These are phyloP conservation scores for Philaenus spumarius DNA, from an alignment of 1,140 invertebrate genomes.

Conservation along the genomic window DNA sequence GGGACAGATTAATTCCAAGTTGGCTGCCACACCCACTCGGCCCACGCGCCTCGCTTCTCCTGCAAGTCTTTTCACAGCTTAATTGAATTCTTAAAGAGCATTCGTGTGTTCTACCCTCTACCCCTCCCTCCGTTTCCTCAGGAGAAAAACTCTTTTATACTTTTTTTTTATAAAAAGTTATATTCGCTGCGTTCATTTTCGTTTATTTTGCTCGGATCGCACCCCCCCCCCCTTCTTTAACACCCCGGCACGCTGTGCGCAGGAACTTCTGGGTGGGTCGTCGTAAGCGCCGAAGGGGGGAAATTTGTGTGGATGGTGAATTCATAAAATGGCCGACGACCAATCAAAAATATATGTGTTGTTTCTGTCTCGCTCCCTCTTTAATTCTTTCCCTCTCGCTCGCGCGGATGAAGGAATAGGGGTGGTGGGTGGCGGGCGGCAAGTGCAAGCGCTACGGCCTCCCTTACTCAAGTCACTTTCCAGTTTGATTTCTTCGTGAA, in stretches of 20 bases:
- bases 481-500: no score
- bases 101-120: slow-evolving; percentile 12
- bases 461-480: no score
- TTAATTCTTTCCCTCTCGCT: slow-evolving; percentile 3
- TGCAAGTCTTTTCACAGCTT: slow-evolving; percentile 6
- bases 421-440: background rate
- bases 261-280: background rate
- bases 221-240: background rate
- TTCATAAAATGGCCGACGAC: slow-evolving; percentile 28
- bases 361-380: slow-evolving; percentile 4
- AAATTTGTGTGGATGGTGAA: slow-evolving; percentile 19
- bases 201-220: background rate
- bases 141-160: slow-evolving; percentile 5
- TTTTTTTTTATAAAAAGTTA: slow-evolving; percentile 20
- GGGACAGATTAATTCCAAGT: no score
- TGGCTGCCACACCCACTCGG: background rate
- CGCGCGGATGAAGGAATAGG: slow-evolving; percentile 3
- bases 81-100: slow-evolving; percentile 20
- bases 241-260: background rate
- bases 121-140: background rate
- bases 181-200: slow-evolving; percentile 12
- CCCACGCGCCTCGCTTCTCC: background rate
- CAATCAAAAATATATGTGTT: slow-evolving; percentile 23
- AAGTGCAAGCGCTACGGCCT: background rate
- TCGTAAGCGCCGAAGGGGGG: background rate